Evolutionary conservation across 2,797 vertebrate genomes (phyloP).

Genomic region (Lagorchestes hirsutus): DNA sequence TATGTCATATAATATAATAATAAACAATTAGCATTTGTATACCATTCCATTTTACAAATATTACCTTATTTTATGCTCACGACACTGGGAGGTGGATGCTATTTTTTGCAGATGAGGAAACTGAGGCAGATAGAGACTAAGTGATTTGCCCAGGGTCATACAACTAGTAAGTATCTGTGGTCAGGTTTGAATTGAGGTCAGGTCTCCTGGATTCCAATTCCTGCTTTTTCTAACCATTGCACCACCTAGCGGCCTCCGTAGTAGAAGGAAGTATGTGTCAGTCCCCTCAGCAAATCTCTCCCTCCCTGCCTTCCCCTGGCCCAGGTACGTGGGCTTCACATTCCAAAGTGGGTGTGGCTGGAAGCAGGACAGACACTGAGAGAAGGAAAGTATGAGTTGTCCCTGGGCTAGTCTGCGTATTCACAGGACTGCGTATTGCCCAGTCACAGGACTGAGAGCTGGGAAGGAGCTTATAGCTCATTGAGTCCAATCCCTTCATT

Average conservation of each 20-base stretch:
- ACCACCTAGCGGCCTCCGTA: neutral
- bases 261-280: neutral
- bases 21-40: neutral
- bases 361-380: neutral
- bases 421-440: neutral
- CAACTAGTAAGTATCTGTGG: neutral
- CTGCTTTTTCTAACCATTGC: neutral
- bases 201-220: neutral
- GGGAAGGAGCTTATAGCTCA: neutral
- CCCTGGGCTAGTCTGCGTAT: neutral
- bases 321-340: neutral
- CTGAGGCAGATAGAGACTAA: neutral
- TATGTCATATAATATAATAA: neutral
- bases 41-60: neutral
- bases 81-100: neutral
- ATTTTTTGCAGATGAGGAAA: neutral
- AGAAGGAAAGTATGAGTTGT: neutral
- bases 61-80: neutral
- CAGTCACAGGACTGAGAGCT: neutral
- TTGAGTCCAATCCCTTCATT: neutral
- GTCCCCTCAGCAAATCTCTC: neutral
- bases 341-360: neutral
- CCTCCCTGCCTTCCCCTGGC: neutral
- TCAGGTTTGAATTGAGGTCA: neutral
- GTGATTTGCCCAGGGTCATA: neutral